Evolutionary conservation across 1,140 invertebrate genomes (phyloP).

Genomic region (Popillia japonica): DNA sequence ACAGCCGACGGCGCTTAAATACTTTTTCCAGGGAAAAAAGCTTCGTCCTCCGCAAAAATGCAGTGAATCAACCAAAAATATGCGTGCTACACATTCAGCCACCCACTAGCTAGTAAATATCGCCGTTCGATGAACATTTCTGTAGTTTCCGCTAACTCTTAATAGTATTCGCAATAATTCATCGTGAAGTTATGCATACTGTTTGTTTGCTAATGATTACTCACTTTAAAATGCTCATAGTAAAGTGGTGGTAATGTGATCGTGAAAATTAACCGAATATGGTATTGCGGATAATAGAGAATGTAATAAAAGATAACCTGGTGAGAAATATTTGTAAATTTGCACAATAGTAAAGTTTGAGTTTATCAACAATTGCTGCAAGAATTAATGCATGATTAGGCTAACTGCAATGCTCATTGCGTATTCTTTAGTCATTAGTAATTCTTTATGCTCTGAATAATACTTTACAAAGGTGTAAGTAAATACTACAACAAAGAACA

Average conservation of each 20-base stretch:
- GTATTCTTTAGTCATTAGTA: too few species aligned
- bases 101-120: background rate
- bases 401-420: too few species aligned
- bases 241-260: background rate
- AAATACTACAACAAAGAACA: too few species aligned
- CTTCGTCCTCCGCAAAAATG: conserved; percentile 15
- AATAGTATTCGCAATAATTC: conserved; percentile 12
- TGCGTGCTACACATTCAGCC: conserved; percentile 1
- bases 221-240: background rate
- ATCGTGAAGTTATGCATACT: background rate
- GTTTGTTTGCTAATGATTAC: conserved; percentile 15
- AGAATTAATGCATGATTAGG: background rate
- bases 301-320: background rate
- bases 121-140: conserved; percentile 9
- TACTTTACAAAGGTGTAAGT: too few species aligned
- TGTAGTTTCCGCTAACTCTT: background rate
- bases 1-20: conserved; percentile 26
- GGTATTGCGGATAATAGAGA: background rate
- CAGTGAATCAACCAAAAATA: conserved; percentile 29
- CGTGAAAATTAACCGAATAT: conserved; percentile 9
- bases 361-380: too few species aligned
- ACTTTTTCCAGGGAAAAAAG: background rate
- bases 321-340: background rate
- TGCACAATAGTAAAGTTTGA: too few species aligned
- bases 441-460: too few species aligned